Evolutionary conservation across 53 echinoderm and acorn worm species (phyloP).

Genomic region (Echinarachnius parma): DNA sequence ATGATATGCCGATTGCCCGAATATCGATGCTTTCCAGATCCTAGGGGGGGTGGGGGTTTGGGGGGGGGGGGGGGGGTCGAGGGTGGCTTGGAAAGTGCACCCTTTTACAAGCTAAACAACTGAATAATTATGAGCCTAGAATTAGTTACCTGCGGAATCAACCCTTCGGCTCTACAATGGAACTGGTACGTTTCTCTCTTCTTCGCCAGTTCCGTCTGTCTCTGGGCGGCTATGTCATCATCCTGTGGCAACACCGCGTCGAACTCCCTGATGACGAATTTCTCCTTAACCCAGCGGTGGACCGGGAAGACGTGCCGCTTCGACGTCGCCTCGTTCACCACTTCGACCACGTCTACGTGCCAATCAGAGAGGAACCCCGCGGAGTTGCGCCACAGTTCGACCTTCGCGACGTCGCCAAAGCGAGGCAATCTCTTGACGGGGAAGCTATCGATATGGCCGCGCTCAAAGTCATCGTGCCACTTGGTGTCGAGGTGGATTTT

Average conservation of each 20-base stretch:
- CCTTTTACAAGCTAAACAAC: no score
- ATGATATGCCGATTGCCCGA: no score
- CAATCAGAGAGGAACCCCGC: constrained; percentile 47
- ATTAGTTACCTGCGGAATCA: no score
- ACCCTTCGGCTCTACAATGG: no score
- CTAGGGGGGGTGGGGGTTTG: no score
- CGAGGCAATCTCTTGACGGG: background rate
- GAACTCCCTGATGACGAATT: constrained; percentile 1
- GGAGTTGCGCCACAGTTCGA: constrained; percentile 65
- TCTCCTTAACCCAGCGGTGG: constrained; percentile 20
- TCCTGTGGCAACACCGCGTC: constrained; percentile 26
- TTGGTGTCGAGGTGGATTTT: constrained; percentile 41
- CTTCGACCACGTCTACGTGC: constrained; percentile 67
- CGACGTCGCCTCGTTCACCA: constrained; percentile 17
- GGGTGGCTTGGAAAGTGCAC: no score
- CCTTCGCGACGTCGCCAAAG: constrained; percentile 52
- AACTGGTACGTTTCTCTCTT: constrained; percentile 11
- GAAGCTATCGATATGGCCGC: constrained; percentile 54
- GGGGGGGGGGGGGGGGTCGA: no score
- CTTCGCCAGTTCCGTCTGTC: constrained; percentile 1
- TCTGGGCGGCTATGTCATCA: background rate
- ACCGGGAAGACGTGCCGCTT: constrained; percentile 16
- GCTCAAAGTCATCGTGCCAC: constrained; percentile 73
- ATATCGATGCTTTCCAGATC: no score
- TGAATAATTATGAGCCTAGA: no score